phyloP scores from a whole-genome alignment of 2,888 invertebrate genomes.

The Chesias legatella region DNA sequence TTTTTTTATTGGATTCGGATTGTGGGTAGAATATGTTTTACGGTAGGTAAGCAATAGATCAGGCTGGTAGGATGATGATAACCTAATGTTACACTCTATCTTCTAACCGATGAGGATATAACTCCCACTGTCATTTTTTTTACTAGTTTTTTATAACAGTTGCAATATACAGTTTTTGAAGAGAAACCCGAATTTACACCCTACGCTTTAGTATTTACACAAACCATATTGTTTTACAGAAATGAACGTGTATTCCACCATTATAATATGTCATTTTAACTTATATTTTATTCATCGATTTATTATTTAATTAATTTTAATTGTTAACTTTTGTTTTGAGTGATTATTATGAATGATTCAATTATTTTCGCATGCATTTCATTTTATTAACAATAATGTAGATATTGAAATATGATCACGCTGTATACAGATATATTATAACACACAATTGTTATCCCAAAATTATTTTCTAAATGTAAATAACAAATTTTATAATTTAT shows the following conservation, averaged over 20 bases:
- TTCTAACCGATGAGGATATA: conserved; percentile 3
- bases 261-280: too few species aligned
- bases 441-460: background rate
- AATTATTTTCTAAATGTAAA: conserved; percentile 7
- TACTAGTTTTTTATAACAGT: too few species aligned
- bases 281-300: too few species aligned
- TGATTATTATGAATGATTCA: conserved; percentile 9
- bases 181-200: conserved; percentile 19
- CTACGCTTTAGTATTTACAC: conserved; percentile 15
- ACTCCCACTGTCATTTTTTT: background rate
- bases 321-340: conserved; percentile 2
- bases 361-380: conserved; percentile 7
- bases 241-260: too few species aligned
- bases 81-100: conserved; percentile 11
- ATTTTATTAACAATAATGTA: conserved; percentile 10
- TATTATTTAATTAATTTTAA: conserved; percentile 9
- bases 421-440: too few species aligned
- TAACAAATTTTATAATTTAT: conserved; percentile 3
- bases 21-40: conserved; percentile 57
- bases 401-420: conserved; percentile 8
- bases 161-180: conserved; percentile 1
- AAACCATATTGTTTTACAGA: conserved; percentile 3
- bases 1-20: conserved; percentile 48
- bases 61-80: conserved; percentile 18
- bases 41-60: conserved; percentile 21